Conservation (phyloP, 1,140 invertebrate genomes). For the Drosophila rufa region DNA sequence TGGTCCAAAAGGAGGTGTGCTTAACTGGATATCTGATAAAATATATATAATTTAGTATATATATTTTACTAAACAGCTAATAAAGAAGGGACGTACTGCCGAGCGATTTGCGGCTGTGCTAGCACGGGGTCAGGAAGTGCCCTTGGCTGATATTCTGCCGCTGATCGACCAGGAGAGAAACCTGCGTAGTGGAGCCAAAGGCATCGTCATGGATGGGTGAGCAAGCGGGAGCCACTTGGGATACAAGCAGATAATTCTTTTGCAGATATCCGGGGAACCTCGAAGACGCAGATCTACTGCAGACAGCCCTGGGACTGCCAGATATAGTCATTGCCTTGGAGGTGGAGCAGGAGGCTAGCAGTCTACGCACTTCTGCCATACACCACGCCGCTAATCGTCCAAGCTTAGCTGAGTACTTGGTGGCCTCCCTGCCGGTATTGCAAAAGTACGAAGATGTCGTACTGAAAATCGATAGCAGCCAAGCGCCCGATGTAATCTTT, state of each 20-base stretch:
- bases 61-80: slow-evolving; percentile 15
- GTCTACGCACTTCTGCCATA: background rate
- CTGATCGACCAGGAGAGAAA: slow-evolving; percentile 18
- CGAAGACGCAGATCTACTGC: slow-evolving; percentile 34
- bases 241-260: background rate
- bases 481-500: slow-evolving; percentile 20
- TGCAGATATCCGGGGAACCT: slow-evolving; percentile 38
- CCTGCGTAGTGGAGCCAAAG: background rate
- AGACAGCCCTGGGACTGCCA: slow-evolving; percentile 25
- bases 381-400: too few relatives aligned
- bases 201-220: slow-evolving; percentile 57
- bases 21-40: background rate
- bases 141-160: slow-evolving; percentile 18
- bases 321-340: slow-evolving; percentile 38
- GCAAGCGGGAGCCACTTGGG: too few relatives aligned
- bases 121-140: background rate
- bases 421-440: slow-evolving; percentile 9
- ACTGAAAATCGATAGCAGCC: slow-evolving; percentile 26
- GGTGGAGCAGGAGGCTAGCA: slow-evolving; percentile 9
- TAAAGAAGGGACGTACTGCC: background rate
- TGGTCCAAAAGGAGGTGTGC: slow-evolving; percentile 37
- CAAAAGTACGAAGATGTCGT: slow-evolving; percentile 20
- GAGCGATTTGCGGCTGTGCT: background rate
- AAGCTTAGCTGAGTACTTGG: background rate
- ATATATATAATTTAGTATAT: background rate